A percentile compares a stretch with the other conserved stretches of the same genome.
phyloP scores from a whole-genome alignment of 2,888 invertebrate genomes.

The Stenodera caucasica region DNA sequence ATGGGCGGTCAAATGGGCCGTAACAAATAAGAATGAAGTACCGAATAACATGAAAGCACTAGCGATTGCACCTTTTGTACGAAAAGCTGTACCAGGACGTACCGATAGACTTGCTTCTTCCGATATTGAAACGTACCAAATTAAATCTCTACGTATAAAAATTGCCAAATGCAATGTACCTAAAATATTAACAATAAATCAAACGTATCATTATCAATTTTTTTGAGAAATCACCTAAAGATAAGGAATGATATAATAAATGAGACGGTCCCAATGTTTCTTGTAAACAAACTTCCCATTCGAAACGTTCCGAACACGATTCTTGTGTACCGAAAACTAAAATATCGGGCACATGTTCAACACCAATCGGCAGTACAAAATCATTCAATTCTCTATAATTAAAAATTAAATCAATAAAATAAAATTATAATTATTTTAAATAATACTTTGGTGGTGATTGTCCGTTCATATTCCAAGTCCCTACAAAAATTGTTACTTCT shows the following conservation, averaged over 20 bases:
- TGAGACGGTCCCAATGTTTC: constrained; percentile 93
- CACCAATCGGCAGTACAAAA: constrained; percentile 82
- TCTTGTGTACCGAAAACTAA: constrained; percentile 94
- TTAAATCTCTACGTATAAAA: constrained; percentile 86
- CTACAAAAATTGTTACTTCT: constrained; percentile 85
- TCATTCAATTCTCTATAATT: constrained; percentile 76
- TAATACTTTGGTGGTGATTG: constrained; percentile 79
- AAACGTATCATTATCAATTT: background rate
- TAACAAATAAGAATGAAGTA: constrained; percentile 92
- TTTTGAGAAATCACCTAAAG: constrained; percentile 63
- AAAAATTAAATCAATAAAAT: constrained; percentile 33
- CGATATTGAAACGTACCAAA: constrained; percentile 94
- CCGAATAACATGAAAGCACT: constrained; percentile 93
- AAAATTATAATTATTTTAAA: too few relatives aligned
- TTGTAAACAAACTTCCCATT: constrained; percentile 90
- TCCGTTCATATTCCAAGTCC: constrained; percentile 98
- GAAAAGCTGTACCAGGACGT: constrained; percentile 84
- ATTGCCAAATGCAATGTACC: constrained; percentile 86
- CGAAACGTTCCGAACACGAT: constrained; percentile 81
- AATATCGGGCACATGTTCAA: constrained; percentile 87
- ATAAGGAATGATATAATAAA: constrained; percentile 82
- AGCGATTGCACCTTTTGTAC: constrained; percentile 94
- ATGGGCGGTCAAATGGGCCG: constrained; percentile 93
- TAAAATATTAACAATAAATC: constrained; percentile 42
- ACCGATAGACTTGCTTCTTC: constrained; percentile 88